phyloP scores from a whole-genome alignment of 2,113 vertebrate species.

The Nymphicus hollandicus region DNA sequence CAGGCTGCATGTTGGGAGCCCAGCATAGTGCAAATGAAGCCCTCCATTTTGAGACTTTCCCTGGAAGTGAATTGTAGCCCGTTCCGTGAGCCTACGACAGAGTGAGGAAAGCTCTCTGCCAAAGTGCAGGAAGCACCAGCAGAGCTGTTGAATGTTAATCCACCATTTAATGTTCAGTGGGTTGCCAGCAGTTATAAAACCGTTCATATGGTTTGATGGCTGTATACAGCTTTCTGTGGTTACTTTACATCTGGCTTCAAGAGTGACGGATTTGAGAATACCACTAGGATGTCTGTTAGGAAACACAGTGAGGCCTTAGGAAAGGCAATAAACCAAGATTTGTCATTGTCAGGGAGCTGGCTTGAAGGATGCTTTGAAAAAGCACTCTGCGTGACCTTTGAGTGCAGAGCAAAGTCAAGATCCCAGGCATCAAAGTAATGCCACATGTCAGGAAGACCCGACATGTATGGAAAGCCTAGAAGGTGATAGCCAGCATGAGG shows the following conservation, averaged over 20 bases:
- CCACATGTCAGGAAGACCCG: background rate
- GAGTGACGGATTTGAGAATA: background rate
- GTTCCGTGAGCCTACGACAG: rapidly evolving
- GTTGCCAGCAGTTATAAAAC: slow-evolving; percentile 52
- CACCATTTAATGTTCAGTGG: slow-evolving; percentile 27
- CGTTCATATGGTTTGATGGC: background rate
- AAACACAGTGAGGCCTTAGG: background rate
- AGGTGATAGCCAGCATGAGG: background rate
- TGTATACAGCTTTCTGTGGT: slow-evolving; percentile 6
- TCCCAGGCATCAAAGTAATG: background rate
- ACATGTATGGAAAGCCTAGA: background rate
- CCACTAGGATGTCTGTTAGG: slow-evolving; percentile 7
- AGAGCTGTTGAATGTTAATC: slow-evolving; percentile 54
- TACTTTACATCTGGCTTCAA: slow-evolving; percentile 16
- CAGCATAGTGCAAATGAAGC: background rate
- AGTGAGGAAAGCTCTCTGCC: background rate
- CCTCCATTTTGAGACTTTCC: background rate
- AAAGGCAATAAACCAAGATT: background rate
- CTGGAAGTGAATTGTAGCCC: background rate
- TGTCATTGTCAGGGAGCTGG: slow-evolving; percentile 33
- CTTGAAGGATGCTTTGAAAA: slow-evolving; percentile 15
- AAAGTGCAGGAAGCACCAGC: slow-evolving; percentile 42
- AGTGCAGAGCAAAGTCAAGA: background rate
- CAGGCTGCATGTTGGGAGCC: rapidly evolving
- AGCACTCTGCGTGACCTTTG: background rate